phyloP scores from a whole-genome alignment of 2,113 vertebrate genomes.

The Perccottus glenii region DNA sequence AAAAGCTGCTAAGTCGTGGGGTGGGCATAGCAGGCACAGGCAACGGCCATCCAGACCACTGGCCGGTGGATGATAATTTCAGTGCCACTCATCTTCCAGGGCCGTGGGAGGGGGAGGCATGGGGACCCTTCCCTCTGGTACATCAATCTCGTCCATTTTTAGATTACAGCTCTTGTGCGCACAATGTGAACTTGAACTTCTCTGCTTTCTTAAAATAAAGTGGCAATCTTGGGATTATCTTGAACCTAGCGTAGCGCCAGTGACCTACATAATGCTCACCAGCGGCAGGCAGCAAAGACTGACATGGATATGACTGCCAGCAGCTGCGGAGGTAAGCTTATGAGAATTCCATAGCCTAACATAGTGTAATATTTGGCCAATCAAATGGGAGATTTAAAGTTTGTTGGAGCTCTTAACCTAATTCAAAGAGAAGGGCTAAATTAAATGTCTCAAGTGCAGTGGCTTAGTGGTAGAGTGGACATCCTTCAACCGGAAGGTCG shows the following conservation, averaged over 20 bases:
- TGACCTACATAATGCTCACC: constrained; percentile 73
- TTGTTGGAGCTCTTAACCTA: no score
- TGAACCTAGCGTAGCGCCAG: constrained; percentile 65
- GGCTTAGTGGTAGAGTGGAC: no score
- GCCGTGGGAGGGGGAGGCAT: constrained; percentile 42
- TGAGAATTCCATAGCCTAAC: no score
- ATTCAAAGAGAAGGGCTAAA: no score
- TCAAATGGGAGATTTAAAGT: no score
- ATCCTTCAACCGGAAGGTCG: no score
- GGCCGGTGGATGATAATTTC: constrained; percentile 65
- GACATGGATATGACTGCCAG: constrained; percentile 41
- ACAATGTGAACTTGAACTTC: constrained; percentile 79
- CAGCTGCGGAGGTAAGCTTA: constrained; percentile 43
- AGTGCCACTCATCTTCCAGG: constrained; percentile 75
- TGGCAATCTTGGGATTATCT: constrained; percentile 80
- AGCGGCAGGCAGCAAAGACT: constrained; percentile 42
- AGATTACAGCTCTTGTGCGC: constrained; percentile 64
- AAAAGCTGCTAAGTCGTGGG: constrained; percentile 50
- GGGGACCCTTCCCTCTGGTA: constrained; percentile 53
- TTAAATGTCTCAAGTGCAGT: no score
- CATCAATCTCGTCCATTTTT: constrained; percentile 74
- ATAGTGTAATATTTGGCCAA: no score
- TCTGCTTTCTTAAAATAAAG: constrained; percentile 79
- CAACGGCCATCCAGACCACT: constrained; percentile 45
- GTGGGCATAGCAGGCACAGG: constrained; percentile 56